phyloP scores from a whole-genome alignment of 2,888 invertebrate genomes.

The Torymus texanus region DNA sequence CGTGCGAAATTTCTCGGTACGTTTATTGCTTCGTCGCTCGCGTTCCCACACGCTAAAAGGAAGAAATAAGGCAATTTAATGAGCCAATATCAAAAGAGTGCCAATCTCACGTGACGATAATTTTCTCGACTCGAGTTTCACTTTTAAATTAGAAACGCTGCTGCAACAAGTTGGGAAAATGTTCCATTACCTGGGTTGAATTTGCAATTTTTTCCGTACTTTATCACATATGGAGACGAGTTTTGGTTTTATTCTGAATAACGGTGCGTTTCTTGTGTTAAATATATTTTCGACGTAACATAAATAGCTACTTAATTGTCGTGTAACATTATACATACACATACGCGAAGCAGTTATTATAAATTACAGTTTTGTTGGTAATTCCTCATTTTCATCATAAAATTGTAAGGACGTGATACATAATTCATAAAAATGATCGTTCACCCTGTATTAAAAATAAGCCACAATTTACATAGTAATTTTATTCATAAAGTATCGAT shows the following conservation, averaged over 20 bases:
- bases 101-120: neutral
- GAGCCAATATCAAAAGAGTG: constrained; percentile 17
- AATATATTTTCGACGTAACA: too few species aligned
- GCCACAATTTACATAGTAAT: constrained; percentile 23
- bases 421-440: constrained; percentile 37
- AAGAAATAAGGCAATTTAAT: constrained; percentile 27
- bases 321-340: too few species aligned
- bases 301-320: too few species aligned
- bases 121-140: neutral
- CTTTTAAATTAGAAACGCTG: neutral
- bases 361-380: neutral
- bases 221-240: too few species aligned
- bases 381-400: neutral
- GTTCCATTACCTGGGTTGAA: too few species aligned
- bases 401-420: neutral
- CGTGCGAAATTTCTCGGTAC: constrained; percentile 1
- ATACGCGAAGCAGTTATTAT: neutral
- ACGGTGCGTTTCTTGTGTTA: too few species aligned
- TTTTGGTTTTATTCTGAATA: too few species aligned
- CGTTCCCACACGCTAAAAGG: constrained; percentile 5
- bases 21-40: constrained; percentile 9
- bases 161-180: neutral
- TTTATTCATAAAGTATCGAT: constrained; percentile 33
- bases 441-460: constrained; percentile 26
- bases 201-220: too few species aligned